These are phyloP conservation scores for Lindbergichthys nudifrons DNA, from an alignment of 2,797 vertebrate species.

Conservation along the genomic window DNA sequence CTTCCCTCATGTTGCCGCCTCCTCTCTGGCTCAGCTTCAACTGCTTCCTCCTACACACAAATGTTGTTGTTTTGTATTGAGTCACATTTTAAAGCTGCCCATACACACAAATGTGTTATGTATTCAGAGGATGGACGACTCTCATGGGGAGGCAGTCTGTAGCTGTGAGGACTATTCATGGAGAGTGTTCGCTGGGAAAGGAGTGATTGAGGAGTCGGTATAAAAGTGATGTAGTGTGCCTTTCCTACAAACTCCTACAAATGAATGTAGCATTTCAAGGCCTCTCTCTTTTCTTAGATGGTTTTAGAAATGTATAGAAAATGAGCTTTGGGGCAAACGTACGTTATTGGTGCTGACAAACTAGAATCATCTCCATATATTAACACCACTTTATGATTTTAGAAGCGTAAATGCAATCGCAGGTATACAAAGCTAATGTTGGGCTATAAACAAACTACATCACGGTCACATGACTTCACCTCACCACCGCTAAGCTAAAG, in stretches of 20 bases:
- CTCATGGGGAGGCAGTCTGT: neutral
- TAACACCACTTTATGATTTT: too few species aligned
- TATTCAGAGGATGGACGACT: neutral
- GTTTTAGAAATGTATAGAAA: too few species aligned
- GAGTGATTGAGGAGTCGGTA: neutral
- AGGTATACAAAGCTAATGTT: too few species aligned
- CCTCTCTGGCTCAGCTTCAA: neutral
- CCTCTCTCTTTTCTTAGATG: too few species aligned
- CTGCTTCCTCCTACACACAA: constrained; percentile 2
- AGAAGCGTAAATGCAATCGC: too few species aligned
- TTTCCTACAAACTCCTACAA: neutral
- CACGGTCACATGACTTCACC: too few species aligned
- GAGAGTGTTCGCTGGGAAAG: constrained; percentile 1
- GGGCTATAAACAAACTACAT: too few species aligned
- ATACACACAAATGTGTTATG: neutral
- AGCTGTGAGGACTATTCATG: constrained; percentile 2
- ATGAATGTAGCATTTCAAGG: too few species aligned
- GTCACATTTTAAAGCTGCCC: neutral
- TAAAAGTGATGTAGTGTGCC: neutral
- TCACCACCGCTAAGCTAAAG: too few species aligned
- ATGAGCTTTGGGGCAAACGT: too few species aligned
- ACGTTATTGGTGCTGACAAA: too few species aligned
- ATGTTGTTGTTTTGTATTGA: constrained; percentile 8
- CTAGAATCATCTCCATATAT: too few species aligned
- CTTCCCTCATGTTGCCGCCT: neutral